Evolutionary conservation across 2,113 vertebrate genomes (phyloP), one percentile per base, ranked within the genome.

Genomic region (Centrocercus urophasianus): DNA sequence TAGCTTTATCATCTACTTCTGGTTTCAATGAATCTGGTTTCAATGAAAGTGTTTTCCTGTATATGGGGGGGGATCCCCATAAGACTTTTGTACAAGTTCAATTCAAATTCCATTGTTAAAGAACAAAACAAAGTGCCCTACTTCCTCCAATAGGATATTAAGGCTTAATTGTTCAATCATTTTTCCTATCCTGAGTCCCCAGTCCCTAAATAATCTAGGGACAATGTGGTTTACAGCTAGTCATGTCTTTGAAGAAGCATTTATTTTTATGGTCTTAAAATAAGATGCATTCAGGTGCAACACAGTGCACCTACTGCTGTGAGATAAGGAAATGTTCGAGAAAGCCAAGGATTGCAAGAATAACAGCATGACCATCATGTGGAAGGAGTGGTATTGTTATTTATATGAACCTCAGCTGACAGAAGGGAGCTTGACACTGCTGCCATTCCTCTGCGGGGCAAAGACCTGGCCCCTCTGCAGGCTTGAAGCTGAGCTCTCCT

Each of bases 241-340:
- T 77, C 47, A 52, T 42, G 11, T 52, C 38, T 83, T 77, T 57
- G 28, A 13, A 67, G 57, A 86, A 60, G 3, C 17, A 43, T 36
- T 83, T 38, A 21, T 77, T 70, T 74, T 13, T 48, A 54, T 6
- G 43, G 7, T 83, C 66, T 77, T 90, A 64, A 95, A 94, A 64
- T 71, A 64, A 90, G 79, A n/a, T 63, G 45, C 45, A 80, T 38
- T 21, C 36, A 64, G 60, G 69, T 56, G 21, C 70, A 81, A 25
- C 28, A 40, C 0, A 1, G 21, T 60, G 20, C 69, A 78, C 22
- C 70, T 86, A 93, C 50, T 72, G 10, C 76, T 76, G 13, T 57
- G 92, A 92, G 83, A 54, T 86, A 85, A 78, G 76, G 45, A 74
- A 78, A 38, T 19, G 80, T 38, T 38, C 38, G 73, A 84, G 73